A percentile compares a stretch with the other conserved stretches of the same genome.
These are phyloP conservation scores for Darevskia nairensis DNA, from an alignment of 2,797 vertebrate species.

Conservation along the genomic window DNA sequence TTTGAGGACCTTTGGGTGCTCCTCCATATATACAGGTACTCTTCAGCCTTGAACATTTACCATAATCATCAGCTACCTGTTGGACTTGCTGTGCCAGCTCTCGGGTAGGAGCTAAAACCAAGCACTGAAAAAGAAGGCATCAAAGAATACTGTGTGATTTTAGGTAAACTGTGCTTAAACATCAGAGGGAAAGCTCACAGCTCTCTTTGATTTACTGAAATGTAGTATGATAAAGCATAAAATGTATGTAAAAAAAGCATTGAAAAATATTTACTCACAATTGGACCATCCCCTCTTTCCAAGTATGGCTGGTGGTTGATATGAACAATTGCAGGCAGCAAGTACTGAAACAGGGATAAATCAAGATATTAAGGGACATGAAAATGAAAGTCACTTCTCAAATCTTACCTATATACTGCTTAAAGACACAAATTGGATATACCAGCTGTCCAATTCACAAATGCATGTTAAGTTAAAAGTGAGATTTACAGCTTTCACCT, in stretches of 20 bases:
- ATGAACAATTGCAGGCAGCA: constrained; percentile 96
- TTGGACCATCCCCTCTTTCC: constrained; percentile 97
- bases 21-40: constrained; percentile 97
- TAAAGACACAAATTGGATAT: background rate
- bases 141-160: constrained; percentile 26
- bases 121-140: constrained; percentile 80
- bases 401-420: background rate
- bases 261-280: constrained; percentile 84
- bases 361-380: constrained; percentile 8
- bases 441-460: background rate
- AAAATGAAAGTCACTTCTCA: background rate
- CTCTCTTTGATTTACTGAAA: constrained; percentile 37
- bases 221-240: background rate
- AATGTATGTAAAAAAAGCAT: constrained; percentile 7
- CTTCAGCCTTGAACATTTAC: constrained; percentile 94
- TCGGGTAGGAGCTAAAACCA: constrained; percentile 95
- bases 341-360: constrained; percentile 82
- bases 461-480: background rate
- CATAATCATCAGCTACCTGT: constrained; percentile 94
- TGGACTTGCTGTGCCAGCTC: constrained; percentile 98
- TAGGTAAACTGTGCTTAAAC: background rate
- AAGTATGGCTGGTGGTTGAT: constrained; percentile 98
- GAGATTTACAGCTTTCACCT: background rate
- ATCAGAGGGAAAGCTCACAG: background rate
- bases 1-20: constrained; percentile 92